Evolutionary conservation across 2,113 vertebrate species (phyloP), one percentile per base, ranked within the genome.

Genomic region (Rafetus swinhoei): DNA sequence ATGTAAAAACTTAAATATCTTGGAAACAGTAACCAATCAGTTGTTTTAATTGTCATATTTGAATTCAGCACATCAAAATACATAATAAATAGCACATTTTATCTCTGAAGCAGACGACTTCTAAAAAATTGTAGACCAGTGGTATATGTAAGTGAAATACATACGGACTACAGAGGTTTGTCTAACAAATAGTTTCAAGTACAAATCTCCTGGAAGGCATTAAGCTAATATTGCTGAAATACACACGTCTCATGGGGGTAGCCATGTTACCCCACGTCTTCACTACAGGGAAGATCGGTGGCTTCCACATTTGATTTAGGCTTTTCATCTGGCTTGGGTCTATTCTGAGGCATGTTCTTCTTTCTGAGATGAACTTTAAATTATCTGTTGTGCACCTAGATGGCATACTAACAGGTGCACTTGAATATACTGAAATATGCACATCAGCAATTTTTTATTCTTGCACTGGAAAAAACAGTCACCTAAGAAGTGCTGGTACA

Each of bases 341-440:
- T 7, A 16, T 79, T 18, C 60, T 19, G 72, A 59, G n/a, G 55
- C 69, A 74, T 35, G 35, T 12, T 65, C 13, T 72, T 72, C n/a
- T 74, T 39, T 69, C 29, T 3, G 1, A 4, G 54, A 1, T 14
- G 45, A 25, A 18, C 79, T 89, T 4, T 0, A 22, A 1, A 13
- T 79, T 88, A n/a, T 27, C 59, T 59, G 4, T 39, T 16, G 52
- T 5, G 53, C 65, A 0, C 45, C 59, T 25, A 7, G 35, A 35
- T 16, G 18, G 1, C 1, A 0, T n/a, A 55, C 14, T 6, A 35
- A 16, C 7, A 11, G 35, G 45, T 77, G 5, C 11, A 3, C 55
- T 27, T 39, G 82, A 60, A 35, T 24, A 86, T 53, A 35, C 18
- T 69, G 0, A 0, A 35, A 13, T 53, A 83, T 92, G 72, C 57